These are phyloP conservation scores for Drosophila lini DNA, from an alignment of 1,140 invertebrate genomes.

Conservation along the genomic window DNA sequence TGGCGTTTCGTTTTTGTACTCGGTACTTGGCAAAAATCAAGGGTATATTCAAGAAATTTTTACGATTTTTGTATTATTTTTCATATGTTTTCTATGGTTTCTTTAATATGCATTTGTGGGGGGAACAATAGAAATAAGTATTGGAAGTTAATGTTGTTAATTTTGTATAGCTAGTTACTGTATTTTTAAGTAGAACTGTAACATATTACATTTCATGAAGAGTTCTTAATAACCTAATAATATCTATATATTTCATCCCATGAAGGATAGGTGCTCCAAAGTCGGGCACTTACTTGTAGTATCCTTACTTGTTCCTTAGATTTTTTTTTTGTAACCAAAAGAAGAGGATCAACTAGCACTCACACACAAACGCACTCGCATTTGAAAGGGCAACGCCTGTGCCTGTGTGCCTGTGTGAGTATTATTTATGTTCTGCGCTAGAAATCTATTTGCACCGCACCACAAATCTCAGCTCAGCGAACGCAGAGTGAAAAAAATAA, in stretches of 20 bases:
- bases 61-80: not conserved
- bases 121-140: too few relatives aligned
- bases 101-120: too few relatives aligned
- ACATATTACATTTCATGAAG: not conserved
- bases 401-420: constrained; percentile 59
- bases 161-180: too few relatives aligned
- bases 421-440: constrained; percentile 82
- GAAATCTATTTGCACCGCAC: constrained; percentile 83
- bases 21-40: not conserved
- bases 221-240: not conserved
- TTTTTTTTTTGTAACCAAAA: constrained; percentile 19
- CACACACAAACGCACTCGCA: constrained; percentile 43
- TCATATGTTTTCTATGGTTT: not conserved
- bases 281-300: not conserved
- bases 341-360: constrained; percentile 63
- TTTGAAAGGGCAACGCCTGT: constrained; percentile 34
- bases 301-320: not conserved
- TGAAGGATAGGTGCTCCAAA: not conserved
- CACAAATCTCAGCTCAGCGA: constrained; percentile 82
- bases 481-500: constrained; percentile 54
- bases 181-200: too few relatives aligned
- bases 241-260: not conserved
- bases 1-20: constrained; percentile 2
- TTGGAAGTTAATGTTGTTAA: not conserved
- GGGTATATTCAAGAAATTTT: not conserved